phyloP scores from a whole-genome alignment of 2,113 vertebrate species.

The Erythrolamprus reginae region DNA sequence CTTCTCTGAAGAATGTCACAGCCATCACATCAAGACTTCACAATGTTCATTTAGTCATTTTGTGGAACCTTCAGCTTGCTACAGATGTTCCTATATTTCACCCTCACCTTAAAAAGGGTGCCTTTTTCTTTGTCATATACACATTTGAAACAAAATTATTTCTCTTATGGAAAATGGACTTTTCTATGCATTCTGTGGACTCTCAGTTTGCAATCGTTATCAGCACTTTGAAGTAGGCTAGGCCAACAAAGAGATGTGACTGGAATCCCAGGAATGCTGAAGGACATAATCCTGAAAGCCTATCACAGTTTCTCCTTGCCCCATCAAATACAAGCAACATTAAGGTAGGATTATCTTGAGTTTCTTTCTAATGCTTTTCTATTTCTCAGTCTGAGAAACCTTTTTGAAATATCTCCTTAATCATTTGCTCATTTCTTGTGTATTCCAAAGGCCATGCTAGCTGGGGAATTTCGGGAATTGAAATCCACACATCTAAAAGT shows the following conservation, averaged over 20 bases:
- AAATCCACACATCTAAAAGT: neutral
- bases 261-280: neutral
- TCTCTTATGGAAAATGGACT: neutral
- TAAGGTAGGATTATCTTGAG: neutral
- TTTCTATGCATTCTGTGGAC: neutral
- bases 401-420: neutral
- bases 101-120: neutral
- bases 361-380: neutral
- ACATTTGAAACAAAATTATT: neutral
- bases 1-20: too few species aligned
- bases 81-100: neutral
- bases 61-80: neutral
- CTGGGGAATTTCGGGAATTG: neutral
- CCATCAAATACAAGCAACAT: neutral
- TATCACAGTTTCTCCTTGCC: neutral
- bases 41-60: neutral
- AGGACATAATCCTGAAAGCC: neutral
- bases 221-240: neutral
- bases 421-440: neutral
- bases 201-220: neutral
- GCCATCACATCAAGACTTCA: neutral
- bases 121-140: neutral
- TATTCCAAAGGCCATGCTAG: neutral
- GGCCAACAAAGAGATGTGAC: neutral
- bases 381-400: neutral